These are phyloP conservation scores for Eudyptes chrysolophus DNA, from an alignment of 2,113 vertebrate genomes.

Conservation along the genomic window DNA sequence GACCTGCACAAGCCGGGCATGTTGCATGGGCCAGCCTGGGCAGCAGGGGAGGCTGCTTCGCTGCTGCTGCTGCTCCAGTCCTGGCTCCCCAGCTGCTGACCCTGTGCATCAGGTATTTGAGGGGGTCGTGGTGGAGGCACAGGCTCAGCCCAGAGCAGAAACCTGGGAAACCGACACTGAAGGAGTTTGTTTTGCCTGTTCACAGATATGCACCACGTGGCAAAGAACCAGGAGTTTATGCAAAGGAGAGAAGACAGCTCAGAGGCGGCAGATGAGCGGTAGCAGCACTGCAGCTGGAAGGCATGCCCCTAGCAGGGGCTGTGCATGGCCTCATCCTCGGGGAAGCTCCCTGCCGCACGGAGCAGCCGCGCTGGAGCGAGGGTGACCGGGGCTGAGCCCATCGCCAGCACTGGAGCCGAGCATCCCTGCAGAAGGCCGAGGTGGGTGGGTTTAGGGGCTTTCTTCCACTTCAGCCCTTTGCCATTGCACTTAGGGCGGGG, in stretches of 20 bases:
- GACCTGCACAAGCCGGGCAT: not conserved
- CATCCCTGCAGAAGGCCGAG: not conserved
- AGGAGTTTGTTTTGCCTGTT: too few relatives aligned
- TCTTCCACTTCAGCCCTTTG: not conserved
- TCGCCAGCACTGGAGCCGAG: not conserved
- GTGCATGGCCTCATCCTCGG: rapidly evolving
- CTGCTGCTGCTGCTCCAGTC: not conserved
- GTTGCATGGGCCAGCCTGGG: not conserved
- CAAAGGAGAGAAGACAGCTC: not conserved
- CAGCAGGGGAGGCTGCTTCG: not conserved
- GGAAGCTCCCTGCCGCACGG: not conserved
- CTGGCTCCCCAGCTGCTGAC: not conserved
- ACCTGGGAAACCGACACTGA: not conserved
- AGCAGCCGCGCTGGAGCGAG: not conserved
- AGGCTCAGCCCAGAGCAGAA: not conserved
- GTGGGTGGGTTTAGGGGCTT: not conserved
- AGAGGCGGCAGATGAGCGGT: not conserved
- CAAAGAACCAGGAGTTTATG: not conserved
- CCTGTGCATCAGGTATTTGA: rapidly evolving
- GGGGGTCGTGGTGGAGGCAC: not conserved
- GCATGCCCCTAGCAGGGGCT: not conserved
- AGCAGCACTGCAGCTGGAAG: not conserved
- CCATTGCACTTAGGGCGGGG: not conserved
- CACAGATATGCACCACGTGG: not conserved
- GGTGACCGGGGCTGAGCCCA: not conserved